These are phyloP conservation scores for Eupelmus urozonus DNA, from an alignment of 2,888 invertebrate genomes.

Conservation along the genomic window DNA sequence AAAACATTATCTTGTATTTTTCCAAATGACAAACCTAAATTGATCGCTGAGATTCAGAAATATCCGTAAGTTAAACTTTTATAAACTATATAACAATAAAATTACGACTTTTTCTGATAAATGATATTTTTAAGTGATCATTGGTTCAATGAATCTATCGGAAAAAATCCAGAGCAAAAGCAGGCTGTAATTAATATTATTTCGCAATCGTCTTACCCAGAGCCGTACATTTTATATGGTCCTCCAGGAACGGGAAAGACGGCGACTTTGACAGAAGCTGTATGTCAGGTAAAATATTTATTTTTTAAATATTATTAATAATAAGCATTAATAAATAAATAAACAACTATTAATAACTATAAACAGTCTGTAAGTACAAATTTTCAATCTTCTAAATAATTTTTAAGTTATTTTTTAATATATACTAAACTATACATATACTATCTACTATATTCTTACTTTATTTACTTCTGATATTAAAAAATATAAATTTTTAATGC, in stretches of 20 bases:
- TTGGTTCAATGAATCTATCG: constrained; percentile 76
- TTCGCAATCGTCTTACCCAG: constrained; percentile 80
- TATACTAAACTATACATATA: not conserved
- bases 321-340: not conserved
- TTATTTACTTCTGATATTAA: too few relatives aligned
- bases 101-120: not conserved
- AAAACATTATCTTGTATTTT: constrained; percentile 52
- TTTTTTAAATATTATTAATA: not conserved
- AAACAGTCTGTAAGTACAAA: too few relatives aligned
- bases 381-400: not conserved
- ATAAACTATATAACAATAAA: too few relatives aligned
- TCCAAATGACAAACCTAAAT: constrained; percentile 26
- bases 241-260: constrained; percentile 92
- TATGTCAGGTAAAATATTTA: constrained; percentile 80
- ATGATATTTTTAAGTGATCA: not conserved
- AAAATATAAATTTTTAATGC: too few relatives aligned
- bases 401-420: not conserved
- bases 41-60: not conserved
- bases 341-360: not conserved
- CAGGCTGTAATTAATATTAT: constrained; percentile 84
- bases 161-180: constrained; percentile 81
- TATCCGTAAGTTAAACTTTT: too few relatives aligned
- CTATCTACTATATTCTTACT: too few relatives aligned
- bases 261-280: constrained; percentile 84
- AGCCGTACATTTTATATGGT: constrained; percentile 91